These are phyloP conservation scores for Trachelus troglodyta DNA, from an alignment of 2,888 invertebrate genomes.

Conservation along the genomic window DNA sequence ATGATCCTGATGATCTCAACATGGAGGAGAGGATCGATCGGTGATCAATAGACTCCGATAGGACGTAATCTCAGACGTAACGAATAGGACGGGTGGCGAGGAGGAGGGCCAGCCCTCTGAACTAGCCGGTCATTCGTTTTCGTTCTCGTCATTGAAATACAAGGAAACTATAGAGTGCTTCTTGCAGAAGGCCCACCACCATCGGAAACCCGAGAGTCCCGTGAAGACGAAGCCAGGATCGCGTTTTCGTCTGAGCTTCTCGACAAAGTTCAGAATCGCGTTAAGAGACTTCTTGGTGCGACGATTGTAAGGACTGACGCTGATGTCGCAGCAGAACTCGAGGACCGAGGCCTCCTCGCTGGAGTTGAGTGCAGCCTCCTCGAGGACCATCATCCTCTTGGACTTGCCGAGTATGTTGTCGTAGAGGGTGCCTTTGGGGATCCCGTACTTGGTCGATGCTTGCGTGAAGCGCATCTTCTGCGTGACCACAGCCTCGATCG, in stretches of 20 bases:
- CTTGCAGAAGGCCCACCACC: slow-evolving; percentile 89
- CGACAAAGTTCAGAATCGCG: slow-evolving; percentile 75
- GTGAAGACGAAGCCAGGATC: slow-evolving; percentile 76
- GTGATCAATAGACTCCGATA: neutral
- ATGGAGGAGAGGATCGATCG: neutral
- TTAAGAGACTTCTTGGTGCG: slow-evolving; percentile 77
- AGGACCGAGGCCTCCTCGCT: slow-evolving; percentile 75
- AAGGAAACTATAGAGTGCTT: slow-evolving; percentile 80
- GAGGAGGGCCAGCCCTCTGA: slow-evolving; percentile 1
- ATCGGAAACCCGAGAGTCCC: slow-evolving; percentile 79
- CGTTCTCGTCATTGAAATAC: slow-evolving; percentile 67
- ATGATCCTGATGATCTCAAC: neutral
- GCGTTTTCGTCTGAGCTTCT: slow-evolving; percentile 71
- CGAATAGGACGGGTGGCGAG: neutral
- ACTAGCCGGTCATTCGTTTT: slow-evolving; percentile 53
- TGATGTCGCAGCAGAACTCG: slow-evolving; percentile 80
- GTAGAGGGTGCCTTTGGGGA: slow-evolving; percentile 82
- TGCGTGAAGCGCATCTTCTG: slow-evolving; percentile 84
- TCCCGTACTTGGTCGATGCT: slow-evolving; percentile 77
- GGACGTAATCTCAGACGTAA: neutral
- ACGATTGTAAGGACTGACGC: slow-evolving; percentile 77
- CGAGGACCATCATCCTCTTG: slow-evolving; percentile 80
- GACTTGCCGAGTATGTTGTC: slow-evolving; percentile 83
- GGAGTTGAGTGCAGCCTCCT: slow-evolving; percentile 74
- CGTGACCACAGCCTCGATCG: slow-evolving; percentile 79